Evolutionary conservation across 2,888 invertebrate species (phyloP), one percentile per base, ranked within the genome.

Genomic region (Diachrysia chrysitis): DNA sequence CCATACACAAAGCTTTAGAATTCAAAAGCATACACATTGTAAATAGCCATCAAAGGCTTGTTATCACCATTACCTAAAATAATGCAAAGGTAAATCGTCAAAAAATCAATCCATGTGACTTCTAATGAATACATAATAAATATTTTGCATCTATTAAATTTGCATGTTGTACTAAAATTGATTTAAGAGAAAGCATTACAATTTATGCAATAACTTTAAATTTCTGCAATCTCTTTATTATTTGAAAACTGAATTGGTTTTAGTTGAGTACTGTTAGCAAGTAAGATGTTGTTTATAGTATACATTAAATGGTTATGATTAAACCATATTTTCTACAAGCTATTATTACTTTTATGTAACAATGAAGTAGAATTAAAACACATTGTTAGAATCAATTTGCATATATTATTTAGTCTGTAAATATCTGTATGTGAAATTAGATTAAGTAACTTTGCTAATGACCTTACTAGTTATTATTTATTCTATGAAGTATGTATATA

Each of bases 101-200:
- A n/a, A 32, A 32, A 32, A 42, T n/a, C n/a, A n/a, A n/a, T 42
- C 42, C 42, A 42, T 42, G 42, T 42, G 42, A 42, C n/a, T n/a
- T 42, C 6, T n/a, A 3, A n/a, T 42, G 42, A 42, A 6, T n/a
- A 6, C 42, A 42, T 7, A 29, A 10, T 10, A 32, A 32, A 32
- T 42, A 42, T 16, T 37, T 37, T 42, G 42, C n/a, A n/a, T 42
- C n/a, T 42, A n/a, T 42, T 42, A 16, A n/a, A 42, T 42, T 42
- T 42, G 42, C 42, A 42, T 42, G n/a, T n/a, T 42, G 42, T n/a
- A 6, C n/a, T 42, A 42, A 42, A 42, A 42, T 42, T 42, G n/a
- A n/a, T n/a, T 42, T 16, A 6, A 42, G 42, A n/a, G 42, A 42
- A 42, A 42, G 42, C n/a, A n/a, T n/a, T 42, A n/a, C 4, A 42